Base-by-base conservation (phyloP, 2,113 vertebrate genomes). In the Otis tarda region DNA sequence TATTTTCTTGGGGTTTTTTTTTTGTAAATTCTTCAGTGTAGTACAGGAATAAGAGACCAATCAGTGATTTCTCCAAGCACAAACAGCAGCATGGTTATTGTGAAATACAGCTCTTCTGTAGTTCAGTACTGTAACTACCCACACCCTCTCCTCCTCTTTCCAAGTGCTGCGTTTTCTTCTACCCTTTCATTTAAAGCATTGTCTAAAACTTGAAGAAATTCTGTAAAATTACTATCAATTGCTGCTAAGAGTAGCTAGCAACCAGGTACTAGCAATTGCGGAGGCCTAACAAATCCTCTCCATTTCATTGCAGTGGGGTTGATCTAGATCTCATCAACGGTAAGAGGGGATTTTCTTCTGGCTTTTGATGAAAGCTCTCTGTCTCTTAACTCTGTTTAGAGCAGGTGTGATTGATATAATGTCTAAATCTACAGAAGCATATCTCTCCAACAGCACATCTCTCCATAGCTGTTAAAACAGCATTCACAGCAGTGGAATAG, bases 1-100 rank as follows among this genome's bases (percentile, higher is more conserved):
- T 93, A 41, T 87, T 92, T 89, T 78, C 31, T 63, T 63, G 14
- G 2, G 1, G 12, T 39, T 63, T 63, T 10, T 61, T 47, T 47
- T 83, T 93, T 18, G 14, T 75, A 75, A 83, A 83, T 91, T 88
- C 43, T 93, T 90, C 71, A 60, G 83, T 87, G 39, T 18, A 67
- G 41, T 67, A 61, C 47, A 91, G 33, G 81, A 65, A 85, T 65
- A 90, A 83, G 63, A 82, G 84, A 95, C 85, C 91, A 92, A 65
- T 47, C 52, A 63, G 49, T 53, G 61, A 85, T 78, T 94, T 92
- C 71, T 83, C 71, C 33, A 59, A 80, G 90, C 25, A 71, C 39
- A 89, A 56, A 70, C 25, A 91, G 57, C 60, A 94, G 50, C 39
- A 79, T 0, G 1, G 67, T 75, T 90, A 79, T 84, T 95, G 73